Evolutionary conservation across 2,797 vertebrate genomes (phyloP).

Genomic region (Rhynchotus rufescens): DNA sequence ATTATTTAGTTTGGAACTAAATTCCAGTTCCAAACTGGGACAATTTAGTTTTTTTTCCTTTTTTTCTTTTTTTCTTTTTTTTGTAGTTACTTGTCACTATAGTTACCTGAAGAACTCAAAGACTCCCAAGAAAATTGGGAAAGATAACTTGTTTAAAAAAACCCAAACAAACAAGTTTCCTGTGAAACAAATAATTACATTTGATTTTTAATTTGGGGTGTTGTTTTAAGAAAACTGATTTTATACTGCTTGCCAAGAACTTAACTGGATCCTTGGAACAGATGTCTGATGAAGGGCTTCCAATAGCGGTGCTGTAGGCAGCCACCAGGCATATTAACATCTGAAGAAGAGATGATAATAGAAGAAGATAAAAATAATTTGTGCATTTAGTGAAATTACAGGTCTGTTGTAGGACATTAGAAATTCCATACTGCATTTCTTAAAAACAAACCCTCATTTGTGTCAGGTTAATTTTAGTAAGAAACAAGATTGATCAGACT

Average conservation of each 20-base stretch:
- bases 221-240: background rate
- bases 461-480: background rate
- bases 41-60: background rate
- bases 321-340: background rate
- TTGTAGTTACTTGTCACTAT: background rate
- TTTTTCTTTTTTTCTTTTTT: background rate
- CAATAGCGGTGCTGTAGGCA: background rate
- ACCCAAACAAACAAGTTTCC: background rate
- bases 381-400: background rate
- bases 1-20: no score
- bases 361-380: background rate
- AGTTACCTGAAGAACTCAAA: background rate
- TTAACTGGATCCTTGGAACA: background rate
- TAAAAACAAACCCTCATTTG: background rate
- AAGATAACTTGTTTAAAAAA: background rate
- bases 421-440: background rate
- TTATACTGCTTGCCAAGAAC: background rate
- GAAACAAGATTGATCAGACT: background rate
- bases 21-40: background rate
- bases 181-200: background rate
- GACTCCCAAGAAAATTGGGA: background rate
- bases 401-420: background rate
- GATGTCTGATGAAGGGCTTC: slow-evolving; percentile 2
- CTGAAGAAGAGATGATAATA: slow-evolving; percentile 16
- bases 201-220: background rate